Evolutionary conservation across 2,888 invertebrate species (phyloP), one percentile per base, ranked within the genome.

Genomic region (Polymixis flavicincta): DNA sequence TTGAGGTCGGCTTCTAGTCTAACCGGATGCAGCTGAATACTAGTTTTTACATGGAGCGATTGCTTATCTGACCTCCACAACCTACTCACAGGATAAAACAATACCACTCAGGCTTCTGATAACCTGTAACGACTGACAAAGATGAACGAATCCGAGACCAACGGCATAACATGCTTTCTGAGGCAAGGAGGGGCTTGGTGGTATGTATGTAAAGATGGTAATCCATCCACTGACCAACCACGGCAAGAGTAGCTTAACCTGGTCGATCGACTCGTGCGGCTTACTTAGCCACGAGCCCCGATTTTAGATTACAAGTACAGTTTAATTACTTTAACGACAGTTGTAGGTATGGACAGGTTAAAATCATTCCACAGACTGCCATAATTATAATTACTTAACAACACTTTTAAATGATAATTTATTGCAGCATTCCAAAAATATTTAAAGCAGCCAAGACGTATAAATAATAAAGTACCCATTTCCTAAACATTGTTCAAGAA

Each of bases 401-500:
- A 32, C 50, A 61, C 7, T 70, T 63, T 22, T 17, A 28, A 57
- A 54, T 69, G 25, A 55, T 67, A 63, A 79, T 83, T 67, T 60
- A 78, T 69, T 52, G 28, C 28, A 50, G 13, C 54, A 78, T 78
- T 76, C 63, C 70, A 14, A n/a, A n/a, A 71, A 59, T 71, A 80
- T 77, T 67, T 55, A 78, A 63, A 71, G 52, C 65, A 75, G 48
- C 63, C 42, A 52, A 55, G 54, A 69, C 71, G 52, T 69, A 55
- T 83, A 80, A 78, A 78, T 86, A 78, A 82, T 82, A 63, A 84
- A 78, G 82, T 74, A 71, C 74, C 63, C 42, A 82, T 86, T 83
- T 81, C 80, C 84, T 84, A 87, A 87, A 86, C 87, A 86, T 80
- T 87, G 75, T 77, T 71, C 78, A 73, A 64, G 80, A 87, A 82